Evolutionary conservation across 1,140 invertebrate genomes (phyloP).

Genomic region (Drosophila navojoa): DNA sequence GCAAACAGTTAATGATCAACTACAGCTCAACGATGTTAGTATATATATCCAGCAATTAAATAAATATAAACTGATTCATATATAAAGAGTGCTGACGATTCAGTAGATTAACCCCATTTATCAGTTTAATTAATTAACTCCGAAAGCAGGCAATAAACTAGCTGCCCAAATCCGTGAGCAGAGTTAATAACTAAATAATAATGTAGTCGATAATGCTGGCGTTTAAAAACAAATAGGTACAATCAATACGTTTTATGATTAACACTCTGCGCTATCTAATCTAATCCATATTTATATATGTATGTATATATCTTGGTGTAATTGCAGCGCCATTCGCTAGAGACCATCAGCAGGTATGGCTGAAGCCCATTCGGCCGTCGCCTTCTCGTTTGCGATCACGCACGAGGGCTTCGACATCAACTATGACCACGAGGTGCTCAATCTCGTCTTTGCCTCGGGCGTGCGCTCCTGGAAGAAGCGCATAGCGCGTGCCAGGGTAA

Average conservation of each 20-base stretch:
- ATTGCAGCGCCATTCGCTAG: conserved; percentile 17
- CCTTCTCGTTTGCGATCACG: conserved; percentile 98
- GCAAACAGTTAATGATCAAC: no score
- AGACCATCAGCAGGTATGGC: conserved; percentile 89
- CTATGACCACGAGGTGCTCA: conserved; percentile 96
- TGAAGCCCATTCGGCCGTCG: conserved; percentile 99
- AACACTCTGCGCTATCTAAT: conserved; percentile 18
- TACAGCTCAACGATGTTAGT: not conserved
- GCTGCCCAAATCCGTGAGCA: conserved; percentile 20
- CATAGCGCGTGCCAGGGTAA: conserved; percentile 92
- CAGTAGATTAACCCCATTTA: conserved; percentile 1
- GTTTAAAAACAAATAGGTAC: conserved; percentile 9
- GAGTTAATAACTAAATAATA: conserved; percentile 36
- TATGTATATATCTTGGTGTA: not conserved
- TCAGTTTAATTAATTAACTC: conserved; percentile 25
- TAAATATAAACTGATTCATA: not conserved
- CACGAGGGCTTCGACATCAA: conserved; percentile 99
- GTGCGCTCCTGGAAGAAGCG: conserved; percentile 97
- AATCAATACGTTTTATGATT: conserved; percentile 8
- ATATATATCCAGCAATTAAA: not conserved
- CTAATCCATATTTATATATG: conserved; percentile 4
- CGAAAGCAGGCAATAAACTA: conserved; percentile 14
- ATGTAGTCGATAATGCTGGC: not conserved
- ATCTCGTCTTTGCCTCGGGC: conserved; percentile 95
- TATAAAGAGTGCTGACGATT: not conserved